phyloP scores from a whole-genome alignment of 2,113 vertebrate species.

The Columba livia region DNA sequence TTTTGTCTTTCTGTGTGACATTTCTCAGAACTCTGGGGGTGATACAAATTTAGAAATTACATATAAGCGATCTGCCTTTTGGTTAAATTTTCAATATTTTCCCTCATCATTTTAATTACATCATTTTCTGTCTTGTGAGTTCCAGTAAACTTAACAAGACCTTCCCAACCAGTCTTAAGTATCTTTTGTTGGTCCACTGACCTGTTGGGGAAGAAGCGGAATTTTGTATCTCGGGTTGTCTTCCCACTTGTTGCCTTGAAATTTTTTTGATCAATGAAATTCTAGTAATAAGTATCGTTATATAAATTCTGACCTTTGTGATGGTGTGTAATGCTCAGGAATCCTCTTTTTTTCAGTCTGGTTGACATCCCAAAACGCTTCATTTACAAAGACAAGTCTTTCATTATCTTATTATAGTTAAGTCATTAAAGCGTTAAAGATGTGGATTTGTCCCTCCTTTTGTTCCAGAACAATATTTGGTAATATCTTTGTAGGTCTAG shows the following conservation, averaged over 20 bases:
- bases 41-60: neutral
- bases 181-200: neutral
- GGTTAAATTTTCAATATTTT: neutral
- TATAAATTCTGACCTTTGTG: neutral
- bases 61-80: neutral
- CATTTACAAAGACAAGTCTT: neutral
- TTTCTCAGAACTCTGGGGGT: neutral
- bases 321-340: neutral
- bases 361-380: neutral
- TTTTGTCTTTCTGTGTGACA: accelerated
- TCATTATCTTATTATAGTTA: neutral
- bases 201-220: neutral
- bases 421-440: neutral
- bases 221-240: neutral
- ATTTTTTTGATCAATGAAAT: neutral
- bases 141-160: neutral
- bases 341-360: neutral
- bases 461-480: neutral
- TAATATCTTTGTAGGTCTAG: neutral
- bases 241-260: neutral
- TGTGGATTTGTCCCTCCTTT: neutral
- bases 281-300: neutral
- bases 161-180: neutral
- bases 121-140: neutral
- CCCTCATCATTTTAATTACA: neutral